A percentile compares a stretch with the other conserved stretches of the same genome.
Conservation (phyloP, 2,113 vertebrate species). For the Mastomys coucha region DNA sequence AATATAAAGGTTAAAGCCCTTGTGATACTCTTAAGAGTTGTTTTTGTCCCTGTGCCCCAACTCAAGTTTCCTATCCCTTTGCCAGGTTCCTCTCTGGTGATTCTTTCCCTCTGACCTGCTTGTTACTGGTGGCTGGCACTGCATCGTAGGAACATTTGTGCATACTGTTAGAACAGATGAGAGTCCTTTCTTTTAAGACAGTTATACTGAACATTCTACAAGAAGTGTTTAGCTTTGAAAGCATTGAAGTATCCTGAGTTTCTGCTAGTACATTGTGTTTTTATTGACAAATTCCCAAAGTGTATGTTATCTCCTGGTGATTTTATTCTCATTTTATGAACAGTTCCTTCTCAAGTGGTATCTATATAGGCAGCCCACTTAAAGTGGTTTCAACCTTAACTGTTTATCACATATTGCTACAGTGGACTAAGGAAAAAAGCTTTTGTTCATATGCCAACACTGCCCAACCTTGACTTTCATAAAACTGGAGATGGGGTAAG, state of each 20-base stretch:
- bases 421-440: conserved; percentile 99
- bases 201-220: conserved; percentile 59
- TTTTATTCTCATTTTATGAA: conserved; percentile 65
- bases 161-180: conserved; percentile 72
- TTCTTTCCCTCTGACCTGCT: conserved; percentile 76
- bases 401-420: conserved; percentile 95
- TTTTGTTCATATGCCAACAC: conserved; percentile 97
- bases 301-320: conserved; percentile 26
- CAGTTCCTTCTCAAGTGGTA: conserved; percentile 45
- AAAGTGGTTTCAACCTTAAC: conserved; percentile 89
- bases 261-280: conserved; percentile 55
- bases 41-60: conserved; percentile 73
- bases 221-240: conserved; percentile 53
- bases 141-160: conserved; percentile 69
- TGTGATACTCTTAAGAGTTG: conserved; percentile 74
- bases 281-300: conserved; percentile 54
- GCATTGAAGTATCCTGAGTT: neutral
- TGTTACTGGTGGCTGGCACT: conserved; percentile 69
- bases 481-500: conserved; percentile 96
- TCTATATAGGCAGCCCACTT: conserved; percentile 14
- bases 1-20: conserved; percentile 80
- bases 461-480: conserved; percentile 96
- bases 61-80: conserved; percentile 76
- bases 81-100: conserved; percentile 81
- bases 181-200: conserved; percentile 59